Conservation (phyloP, 2,888 invertebrate species). For the Eilema depressum region DNA sequence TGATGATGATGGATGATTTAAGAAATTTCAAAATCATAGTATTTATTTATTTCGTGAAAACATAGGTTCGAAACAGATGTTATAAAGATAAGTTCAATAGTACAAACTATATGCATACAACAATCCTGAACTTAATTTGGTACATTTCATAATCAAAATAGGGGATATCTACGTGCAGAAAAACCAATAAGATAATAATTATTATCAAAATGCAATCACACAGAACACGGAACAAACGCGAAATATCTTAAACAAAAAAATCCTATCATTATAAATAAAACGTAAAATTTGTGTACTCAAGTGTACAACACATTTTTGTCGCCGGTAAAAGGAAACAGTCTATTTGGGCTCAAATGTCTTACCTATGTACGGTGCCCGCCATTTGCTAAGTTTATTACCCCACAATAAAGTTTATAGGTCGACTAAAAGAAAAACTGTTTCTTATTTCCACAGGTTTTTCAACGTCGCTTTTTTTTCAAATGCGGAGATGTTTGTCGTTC, state of each 20-base stretch:
- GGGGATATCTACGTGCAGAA: no score
- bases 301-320: constrained; percentile 19
- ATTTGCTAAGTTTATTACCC: constrained; percentile 30
- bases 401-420: constrained; percentile 22
- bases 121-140: no score
- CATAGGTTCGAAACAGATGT: no score
- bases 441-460: constrained; percentile 6
- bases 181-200: no score
- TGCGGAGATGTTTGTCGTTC: neutral
- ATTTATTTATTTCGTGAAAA: no score
- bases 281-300: neutral
- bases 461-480: neutral
- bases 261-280: neutral
- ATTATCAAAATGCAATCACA: no score
- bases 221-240: no score
- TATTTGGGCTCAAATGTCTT: constrained; percentile 23
- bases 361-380: constrained; percentile 15
- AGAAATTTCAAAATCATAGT: no score
- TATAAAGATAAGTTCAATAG: no score
- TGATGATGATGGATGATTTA: no score
- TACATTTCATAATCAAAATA: no score
- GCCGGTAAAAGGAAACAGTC: constrained; percentile 22
- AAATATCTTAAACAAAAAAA: neutral
- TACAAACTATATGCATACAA: no score
- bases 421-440: constrained; percentile 16